These are phyloP conservation scores for Marcusenius ussheri DNA, from an alignment of 2,113 vertebrate genomes.

Conservation along the genomic window DNA sequence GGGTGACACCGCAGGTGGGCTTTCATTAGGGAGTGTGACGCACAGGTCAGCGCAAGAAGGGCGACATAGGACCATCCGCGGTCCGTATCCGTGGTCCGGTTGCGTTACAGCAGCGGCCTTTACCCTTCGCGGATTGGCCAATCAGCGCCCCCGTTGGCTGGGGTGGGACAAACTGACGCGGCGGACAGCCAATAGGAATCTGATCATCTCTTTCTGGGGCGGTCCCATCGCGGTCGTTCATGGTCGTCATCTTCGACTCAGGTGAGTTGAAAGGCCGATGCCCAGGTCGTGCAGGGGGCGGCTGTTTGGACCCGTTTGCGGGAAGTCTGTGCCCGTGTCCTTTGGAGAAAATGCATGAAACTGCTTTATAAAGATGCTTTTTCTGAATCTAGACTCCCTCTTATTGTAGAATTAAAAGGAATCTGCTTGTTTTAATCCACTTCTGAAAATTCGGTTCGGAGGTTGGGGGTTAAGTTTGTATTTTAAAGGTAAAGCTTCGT, in stretches of 20 bases:
- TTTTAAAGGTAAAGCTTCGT: not conserved
- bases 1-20: not conserved
- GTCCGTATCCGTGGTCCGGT: not conserved
- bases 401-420: not conserved
- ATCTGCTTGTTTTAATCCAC: not conserved
- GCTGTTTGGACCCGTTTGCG: not conserved
- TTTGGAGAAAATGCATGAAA: not conserved
- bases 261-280: not conserved
- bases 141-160: not conserved
- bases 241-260: not conserved
- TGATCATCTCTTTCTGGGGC: not conserved
- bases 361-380: not conserved
- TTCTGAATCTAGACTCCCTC: not conserved
- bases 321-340: not conserved
- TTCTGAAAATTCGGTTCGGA: not conserved
- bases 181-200: not conserved
- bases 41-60: not conserved
- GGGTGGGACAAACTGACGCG: not conserved
- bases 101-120: not conserved
- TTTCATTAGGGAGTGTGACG: not conserved
- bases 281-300: not conserved
- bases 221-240: not conserved
- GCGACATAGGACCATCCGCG: not conserved
- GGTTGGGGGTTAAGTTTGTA: not conserved
- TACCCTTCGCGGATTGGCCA: not conserved